Percentiles rank a stretch among this genome's conserved stretches.
phyloP scores from a whole-genome alignment of 2,888 invertebrate genomes.

The Homarus gammarus region DNA sequence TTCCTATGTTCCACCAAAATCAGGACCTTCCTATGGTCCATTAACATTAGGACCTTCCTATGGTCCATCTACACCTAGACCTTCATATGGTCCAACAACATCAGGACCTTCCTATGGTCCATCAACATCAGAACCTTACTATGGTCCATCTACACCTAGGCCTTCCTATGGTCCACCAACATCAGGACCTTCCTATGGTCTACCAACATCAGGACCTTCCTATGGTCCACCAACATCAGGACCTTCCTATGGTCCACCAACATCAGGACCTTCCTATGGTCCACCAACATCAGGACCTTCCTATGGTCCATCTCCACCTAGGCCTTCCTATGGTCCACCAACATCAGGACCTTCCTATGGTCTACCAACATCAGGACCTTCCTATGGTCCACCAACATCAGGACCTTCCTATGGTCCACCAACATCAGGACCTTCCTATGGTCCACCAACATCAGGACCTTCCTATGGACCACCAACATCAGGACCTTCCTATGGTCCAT shows the following conservation, averaged over 20 bases:
- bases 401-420: neutral
- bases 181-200: neutral
- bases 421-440: no score
- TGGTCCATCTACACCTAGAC: neutral
- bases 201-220: neutral
- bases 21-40: neutral
- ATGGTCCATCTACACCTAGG: no score
- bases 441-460: no score
- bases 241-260: neutral
- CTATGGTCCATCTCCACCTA: neutral
- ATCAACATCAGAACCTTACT: neutral
- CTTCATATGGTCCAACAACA: neutral
- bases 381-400: constrained; percentile 16
- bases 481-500: no score
- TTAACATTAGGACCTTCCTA: neutral
- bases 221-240: neutral
- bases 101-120: neutral
- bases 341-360: neutral
- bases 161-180: neutral
- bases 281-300: neutral
- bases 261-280: neutral
- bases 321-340: constrained; percentile 12
- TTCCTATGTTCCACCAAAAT: no score
- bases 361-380: neutral
- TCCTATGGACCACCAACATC: no score